phyloP scores from a whole-genome alignment of 2,888 invertebrate genomes.

The Plemyria rubiginata region DNA sequence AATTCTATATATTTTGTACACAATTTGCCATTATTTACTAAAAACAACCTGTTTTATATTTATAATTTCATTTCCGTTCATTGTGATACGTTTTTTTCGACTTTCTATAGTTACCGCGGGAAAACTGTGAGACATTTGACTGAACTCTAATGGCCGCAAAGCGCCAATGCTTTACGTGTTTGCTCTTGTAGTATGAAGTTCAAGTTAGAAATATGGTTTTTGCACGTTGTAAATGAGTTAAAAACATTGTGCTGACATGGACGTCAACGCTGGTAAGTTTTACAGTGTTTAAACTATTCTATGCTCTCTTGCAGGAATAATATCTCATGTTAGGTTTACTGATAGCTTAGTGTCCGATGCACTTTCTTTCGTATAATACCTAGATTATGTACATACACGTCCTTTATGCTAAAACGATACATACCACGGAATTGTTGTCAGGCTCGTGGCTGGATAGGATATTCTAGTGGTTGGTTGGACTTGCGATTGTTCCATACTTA shows the following conservation, averaged over 20 bases:
- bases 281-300: not conserved
- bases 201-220: conserved; percentile 57
- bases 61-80: not conserved
- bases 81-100: conserved; percentile 11
- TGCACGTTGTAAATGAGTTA: conserved; percentile 55
- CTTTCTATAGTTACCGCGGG: conserved; percentile 72
- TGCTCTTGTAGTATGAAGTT: conserved; percentile 67
- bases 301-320: conserved; percentile 8
- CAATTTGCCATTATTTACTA: conserved; percentile 9
- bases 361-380: conserved; percentile 23
- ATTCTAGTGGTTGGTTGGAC: not conserved
- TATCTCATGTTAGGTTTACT: conserved; percentile 9
- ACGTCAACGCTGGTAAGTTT: conserved; percentile 79
- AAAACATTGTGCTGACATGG: conserved; percentile 72
- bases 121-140: conserved; percentile 81
- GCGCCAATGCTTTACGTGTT: conserved; percentile 82
- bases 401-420: not conserved
- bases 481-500: not conserved
- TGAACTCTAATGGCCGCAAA: conserved; percentile 82
- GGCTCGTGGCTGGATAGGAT: not conserved
- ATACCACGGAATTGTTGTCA: not conserved
- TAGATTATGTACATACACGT: conserved; percentile 3
- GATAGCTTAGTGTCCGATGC: conserved; percentile 29
- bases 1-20: conserved; percentile 14
- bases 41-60: not conserved